A percentile compares a stretch with the other conserved stretches of the same genome.
Evolutionary conservation across 1,140 invertebrate genomes (phyloP).

Genomic region (Aphelenchoides avenae): DNA sequence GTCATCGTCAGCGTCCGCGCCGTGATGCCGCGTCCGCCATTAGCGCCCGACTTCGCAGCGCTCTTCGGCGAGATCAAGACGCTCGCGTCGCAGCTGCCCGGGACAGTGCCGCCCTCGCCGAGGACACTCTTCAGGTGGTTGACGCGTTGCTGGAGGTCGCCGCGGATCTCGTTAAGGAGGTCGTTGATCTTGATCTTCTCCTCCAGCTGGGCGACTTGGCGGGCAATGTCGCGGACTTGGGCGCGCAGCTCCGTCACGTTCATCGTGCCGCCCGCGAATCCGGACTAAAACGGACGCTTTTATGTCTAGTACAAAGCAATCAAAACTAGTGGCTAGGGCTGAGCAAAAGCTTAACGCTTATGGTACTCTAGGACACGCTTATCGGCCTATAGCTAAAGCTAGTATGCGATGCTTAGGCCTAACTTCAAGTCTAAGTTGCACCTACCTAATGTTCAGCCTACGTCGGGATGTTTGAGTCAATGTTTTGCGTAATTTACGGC

Average conservation of each 20-base stretch:
- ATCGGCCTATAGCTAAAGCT: too few relatives aligned
- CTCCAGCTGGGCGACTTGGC: constrained; percentile 44
- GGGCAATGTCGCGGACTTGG: constrained; percentile 48
- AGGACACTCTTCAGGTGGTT: constrained; percentile 48
- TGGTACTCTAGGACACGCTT: too few relatives aligned
- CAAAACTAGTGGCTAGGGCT: background rate
- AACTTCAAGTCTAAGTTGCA: too few relatives aligned
- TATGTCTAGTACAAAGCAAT: background rate
- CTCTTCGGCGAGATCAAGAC: background rate
- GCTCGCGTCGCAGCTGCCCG: background rate
- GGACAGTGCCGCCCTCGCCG: constrained; percentile 31
- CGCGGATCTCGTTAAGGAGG: constrained; percentile 37
- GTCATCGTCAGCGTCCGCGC: constrained; percentile 72
- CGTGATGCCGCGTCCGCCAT: too few relatives aligned
- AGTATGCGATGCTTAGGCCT: too few relatives aligned
- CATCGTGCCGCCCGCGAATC: background rate
- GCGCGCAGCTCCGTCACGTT: constrained; percentile 36
- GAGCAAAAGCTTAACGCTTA: too few relatives aligned
- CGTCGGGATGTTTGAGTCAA: too few relatives aligned
- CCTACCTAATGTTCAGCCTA: too few relatives aligned
- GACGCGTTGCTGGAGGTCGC: constrained; percentile 43
- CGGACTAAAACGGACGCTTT: background rate
- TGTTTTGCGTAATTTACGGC: too few relatives aligned
- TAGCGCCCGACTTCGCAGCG: background rate
- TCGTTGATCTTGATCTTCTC: constrained; percentile 37